phyloP scores from a whole-genome alignment of 2,797 vertebrate species.

The Clarias pachynema region DNA sequence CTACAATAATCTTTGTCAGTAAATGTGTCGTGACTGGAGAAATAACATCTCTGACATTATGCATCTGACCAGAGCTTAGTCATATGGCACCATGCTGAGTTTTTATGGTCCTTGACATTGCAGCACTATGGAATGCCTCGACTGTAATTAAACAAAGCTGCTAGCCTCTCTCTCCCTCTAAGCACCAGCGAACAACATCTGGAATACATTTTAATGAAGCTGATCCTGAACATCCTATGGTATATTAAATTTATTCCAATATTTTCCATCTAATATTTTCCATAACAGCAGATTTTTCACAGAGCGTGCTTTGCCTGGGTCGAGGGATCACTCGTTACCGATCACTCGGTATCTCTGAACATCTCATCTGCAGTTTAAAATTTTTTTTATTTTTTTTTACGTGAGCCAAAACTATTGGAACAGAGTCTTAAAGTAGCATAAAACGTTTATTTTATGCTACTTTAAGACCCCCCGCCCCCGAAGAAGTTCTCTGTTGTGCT shows the following conservation, averaged over 20 bases:
- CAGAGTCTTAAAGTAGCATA: no score
- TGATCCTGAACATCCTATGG: background rate
- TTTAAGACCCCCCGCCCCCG: no score
- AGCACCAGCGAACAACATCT: slow-evolving; percentile 13
- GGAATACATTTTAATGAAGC: slow-evolving; percentile 7
- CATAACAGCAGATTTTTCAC: background rate
- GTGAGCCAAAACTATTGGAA: background rate
- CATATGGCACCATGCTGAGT: background rate
- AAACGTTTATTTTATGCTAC: no score
- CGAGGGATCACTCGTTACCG: background rate
- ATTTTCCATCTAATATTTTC: background rate
- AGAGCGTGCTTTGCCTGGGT: no score
- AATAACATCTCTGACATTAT: background rate
- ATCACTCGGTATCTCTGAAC: background rate
- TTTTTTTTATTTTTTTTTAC: no score
- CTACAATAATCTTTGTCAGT: background rate
- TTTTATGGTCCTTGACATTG: slow-evolving; percentile 26
- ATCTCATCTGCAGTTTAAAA: background rate
- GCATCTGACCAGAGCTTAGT: background rate
- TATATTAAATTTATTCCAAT: background rate
- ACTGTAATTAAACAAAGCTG: slow-evolving; percentile 32
- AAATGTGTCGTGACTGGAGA: background rate
- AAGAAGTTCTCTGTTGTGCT: background rate
- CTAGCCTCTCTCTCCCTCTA: slow-evolving; percentile 1
- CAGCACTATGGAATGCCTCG: slow-evolving; percentile 1